Evolutionary conservation across 2,888 invertebrate genomes (phyloP).

Genomic region (Acleris literana): DNA sequence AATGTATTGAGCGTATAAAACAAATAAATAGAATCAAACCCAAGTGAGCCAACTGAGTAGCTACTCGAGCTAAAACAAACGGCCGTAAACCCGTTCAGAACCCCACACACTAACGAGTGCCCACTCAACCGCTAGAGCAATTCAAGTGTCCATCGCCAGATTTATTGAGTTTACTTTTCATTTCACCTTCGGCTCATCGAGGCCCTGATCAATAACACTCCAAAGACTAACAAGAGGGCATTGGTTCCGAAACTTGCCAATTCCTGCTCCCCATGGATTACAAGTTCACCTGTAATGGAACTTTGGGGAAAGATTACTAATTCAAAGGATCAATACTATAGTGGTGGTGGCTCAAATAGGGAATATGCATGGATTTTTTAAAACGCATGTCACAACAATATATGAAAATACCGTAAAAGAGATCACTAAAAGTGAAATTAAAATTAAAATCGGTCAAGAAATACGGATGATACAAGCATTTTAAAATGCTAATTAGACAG

Average conservation of each 20-base stretch:
- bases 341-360: neutral
- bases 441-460: no score
- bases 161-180: conserved; percentile 12
- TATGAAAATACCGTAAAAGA: no score
- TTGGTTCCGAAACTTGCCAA: conserved; percentile 17
- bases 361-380: no score
- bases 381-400: no score
- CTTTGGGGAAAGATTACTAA: conserved; percentile 14
- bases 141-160: conserved; percentile 12
- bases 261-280: conserved; percentile 8
- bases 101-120: conserved; percentile 1
- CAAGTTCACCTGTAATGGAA: conserved; percentile 17
- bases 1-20: neutral
- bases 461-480: no score
- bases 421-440: no score
- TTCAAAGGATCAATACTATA: conserved; percentile 3
- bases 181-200: conserved; percentile 14
- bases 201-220: conserved; percentile 28
- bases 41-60: neutral
- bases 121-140: conserved; percentile 14
- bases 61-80: conserved; percentile 5
- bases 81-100: conserved; percentile 4
- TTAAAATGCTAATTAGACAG: no score
- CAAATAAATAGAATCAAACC: neutral
- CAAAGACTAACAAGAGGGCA: conserved; percentile 11